Evolutionary conservation across 2,888 invertebrate genomes (phyloP).

Genomic region (Cheilosia variabilis): DNA sequence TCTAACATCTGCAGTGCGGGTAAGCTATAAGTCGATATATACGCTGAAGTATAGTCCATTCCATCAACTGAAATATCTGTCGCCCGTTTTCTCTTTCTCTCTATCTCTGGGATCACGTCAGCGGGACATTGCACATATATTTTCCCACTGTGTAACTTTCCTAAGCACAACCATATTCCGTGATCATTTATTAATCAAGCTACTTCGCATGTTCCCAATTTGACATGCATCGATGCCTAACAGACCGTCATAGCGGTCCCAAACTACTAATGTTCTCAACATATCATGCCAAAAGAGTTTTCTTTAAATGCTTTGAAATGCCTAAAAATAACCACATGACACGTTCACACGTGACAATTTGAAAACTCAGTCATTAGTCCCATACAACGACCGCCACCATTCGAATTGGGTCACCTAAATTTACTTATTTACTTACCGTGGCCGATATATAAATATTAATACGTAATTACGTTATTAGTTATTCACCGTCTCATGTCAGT

Average conservation of each 20-base stretch:
- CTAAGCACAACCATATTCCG: background rate
- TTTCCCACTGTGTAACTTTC: background rate
- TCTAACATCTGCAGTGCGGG: no score
- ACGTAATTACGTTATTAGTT: background rate
- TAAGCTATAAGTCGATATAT: no score
- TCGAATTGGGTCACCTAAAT: slow-evolving; percentile 27
- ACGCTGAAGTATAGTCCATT: no score
- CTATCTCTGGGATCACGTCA: no score
- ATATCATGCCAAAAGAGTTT: background rate
- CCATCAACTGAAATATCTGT: no score
- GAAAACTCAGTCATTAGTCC: slow-evolving; percentile 7
- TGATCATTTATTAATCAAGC: background rate
- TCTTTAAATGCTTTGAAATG: background rate
- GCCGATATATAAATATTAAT: slow-evolving; percentile 40
- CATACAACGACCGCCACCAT: slow-evolving; percentile 6
- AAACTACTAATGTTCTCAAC: background rate
- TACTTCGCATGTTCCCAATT: slow-evolving; percentile 2
- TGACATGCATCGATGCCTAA: background rate
- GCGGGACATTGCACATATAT: no score
- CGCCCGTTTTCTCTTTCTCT: no score
- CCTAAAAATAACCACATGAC: slow-evolving; percentile 11
- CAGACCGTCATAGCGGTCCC: background rate
- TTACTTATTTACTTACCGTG: background rate
- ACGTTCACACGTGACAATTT: slow-evolving; percentile 38
- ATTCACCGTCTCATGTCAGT: slow-evolving; percentile 17